Base-by-base conservation (phyloP, 2,797 vertebrate species). In the Acipenser ruthenus region DNA sequence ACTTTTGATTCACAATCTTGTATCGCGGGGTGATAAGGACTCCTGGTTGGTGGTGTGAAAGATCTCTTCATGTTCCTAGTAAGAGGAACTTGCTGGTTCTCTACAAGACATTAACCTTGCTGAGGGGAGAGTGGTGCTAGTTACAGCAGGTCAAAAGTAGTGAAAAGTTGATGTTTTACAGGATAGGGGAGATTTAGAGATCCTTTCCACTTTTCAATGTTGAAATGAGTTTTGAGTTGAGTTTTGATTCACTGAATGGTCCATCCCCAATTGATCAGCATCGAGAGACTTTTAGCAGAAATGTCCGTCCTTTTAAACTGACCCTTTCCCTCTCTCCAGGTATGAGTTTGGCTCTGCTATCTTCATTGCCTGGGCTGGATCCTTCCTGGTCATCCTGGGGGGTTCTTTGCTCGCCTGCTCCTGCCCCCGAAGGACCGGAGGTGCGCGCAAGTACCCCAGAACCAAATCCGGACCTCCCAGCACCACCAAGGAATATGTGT, bases 321-420 rank as follows among this genome's bases (percentile, higher is more conserved):
- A 23, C 6, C 47, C 60, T 8, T 51, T 48, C 1, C 75, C 53
- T 68, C 48, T 70, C 18, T 69, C 1, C 78, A 96, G 94, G 82
- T 96, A 93, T 10, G 94, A 96, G 82, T 93, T 96, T 56, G 94
- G 94, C 0, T 77, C 92, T 0, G 92, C 93, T 56, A 91, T 95
- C 75, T 96, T 95, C 73, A 86, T 96, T 0, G 93, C 93, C 18
- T 96, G 93, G 93, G 94, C 91, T 0, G 93, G 93, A 6, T 89
- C 92, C 1, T 87, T 92, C n/a, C 73, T 96, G 8, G 83, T 88
- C 0, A 78, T 95, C 50, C 76, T 96, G 13, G 94, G 93, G 0
- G 94, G 94, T 0, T 88, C 86, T 0, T 88, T 95, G 78, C 71
- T 96, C 64, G 86, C 89, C 0, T 89, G 92, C 2, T 95, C 93